Conservation (phyloP, 2,113 vertebrate species). For the Corynorhinus townsendii region DNA sequence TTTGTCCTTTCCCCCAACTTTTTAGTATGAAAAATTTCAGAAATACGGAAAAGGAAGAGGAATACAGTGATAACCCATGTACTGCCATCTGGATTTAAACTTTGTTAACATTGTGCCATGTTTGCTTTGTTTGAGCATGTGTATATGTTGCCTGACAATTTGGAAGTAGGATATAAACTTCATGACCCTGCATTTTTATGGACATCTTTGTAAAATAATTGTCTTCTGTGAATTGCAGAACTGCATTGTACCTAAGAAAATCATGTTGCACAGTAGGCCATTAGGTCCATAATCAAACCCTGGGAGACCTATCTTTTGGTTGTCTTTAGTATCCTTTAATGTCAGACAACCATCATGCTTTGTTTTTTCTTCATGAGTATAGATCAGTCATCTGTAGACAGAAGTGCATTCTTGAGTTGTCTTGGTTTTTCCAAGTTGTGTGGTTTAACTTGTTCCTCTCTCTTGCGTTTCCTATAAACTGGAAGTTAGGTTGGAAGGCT, state of each 20-base stretch:
- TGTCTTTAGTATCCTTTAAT: background rate
- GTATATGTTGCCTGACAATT: background rate
- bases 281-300: background rate
- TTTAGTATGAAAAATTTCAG: background rate
- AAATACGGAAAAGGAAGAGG: background rate
- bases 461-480: background rate
- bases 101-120: background rate
- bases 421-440: background rate
- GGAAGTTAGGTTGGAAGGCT: background rate
- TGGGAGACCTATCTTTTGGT: background rate
- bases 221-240: background rate
- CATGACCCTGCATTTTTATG: background rate
- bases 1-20: background rate
- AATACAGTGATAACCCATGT: no score
- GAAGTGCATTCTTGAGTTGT: background rate
- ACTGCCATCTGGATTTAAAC: background rate
- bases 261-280: accelerated
- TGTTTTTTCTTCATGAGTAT: background rate
- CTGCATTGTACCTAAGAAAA: no score
- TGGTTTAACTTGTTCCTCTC: background rate
- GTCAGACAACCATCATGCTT: background rate
- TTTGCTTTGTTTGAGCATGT: background rate
- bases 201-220: background rate
- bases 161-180: background rate
- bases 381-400: background rate